Evolutionary conservation across 1,140 invertebrate species (phyloP).

Genomic region (Drosophila mayri): DNA sequence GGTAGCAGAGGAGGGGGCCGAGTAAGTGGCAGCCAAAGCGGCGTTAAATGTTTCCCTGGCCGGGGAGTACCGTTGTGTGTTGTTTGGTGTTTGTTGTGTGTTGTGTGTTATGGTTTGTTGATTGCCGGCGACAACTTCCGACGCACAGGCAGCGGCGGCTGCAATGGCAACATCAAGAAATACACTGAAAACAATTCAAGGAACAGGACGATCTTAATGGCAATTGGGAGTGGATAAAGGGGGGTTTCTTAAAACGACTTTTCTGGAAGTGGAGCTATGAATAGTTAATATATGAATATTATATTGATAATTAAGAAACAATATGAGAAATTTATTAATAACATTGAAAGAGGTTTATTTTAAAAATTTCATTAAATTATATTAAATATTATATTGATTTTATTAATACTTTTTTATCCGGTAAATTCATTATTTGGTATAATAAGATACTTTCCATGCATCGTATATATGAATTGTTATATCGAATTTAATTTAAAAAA

Average conservation of each 20-base stretch:
- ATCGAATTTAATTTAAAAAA: neutral
- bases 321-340: too few relatives aligned
- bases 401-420: too few relatives aligned
- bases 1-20: neutral
- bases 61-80: slow-evolving; percentile 60
- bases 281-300: too few relatives aligned
- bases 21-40: slow-evolving; percentile 32
- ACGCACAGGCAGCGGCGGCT: slow-evolving; percentile 50
- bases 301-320: too few relatives aligned
- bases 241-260: neutral
- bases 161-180: slow-evolving; percentile 20
- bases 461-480: neutral
- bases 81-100: slow-evolving; percentile 56
- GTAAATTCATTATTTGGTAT: too few relatives aligned
- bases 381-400: too few relatives aligned
- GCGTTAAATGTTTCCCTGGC: slow-evolving; percentile 70
- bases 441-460: too few relatives aligned
- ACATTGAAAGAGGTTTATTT: too few relatives aligned
- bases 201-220: too few relatives aligned
- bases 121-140: slow-evolving; percentile 80
- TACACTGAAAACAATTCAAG: neutral
- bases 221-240: neutral
- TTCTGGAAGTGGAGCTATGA: neutral
- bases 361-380: too few relatives aligned
- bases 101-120: slow-evolving; percentile 81